Base-by-base conservation (phyloP, 2,113 vertebrate genomes). In the Corythoichthys haematopterus region DNA sequence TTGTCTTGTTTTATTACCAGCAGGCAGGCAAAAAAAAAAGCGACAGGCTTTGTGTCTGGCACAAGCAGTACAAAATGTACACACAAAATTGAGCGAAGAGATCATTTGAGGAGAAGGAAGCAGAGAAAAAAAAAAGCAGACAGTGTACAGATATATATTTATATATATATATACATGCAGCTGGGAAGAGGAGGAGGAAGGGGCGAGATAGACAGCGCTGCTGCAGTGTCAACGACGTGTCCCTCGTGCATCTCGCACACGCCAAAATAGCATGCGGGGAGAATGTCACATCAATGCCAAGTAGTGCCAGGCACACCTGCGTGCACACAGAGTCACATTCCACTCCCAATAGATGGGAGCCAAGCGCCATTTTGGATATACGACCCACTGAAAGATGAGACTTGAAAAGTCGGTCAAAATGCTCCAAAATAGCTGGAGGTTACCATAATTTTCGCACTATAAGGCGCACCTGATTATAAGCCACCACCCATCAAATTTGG, bases 151-250 rank as follows among this genome's bases (percentile, higher is more conserved):
- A 45, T 9, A 36, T 14, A 45, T 53, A 74, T 65, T 75, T 70
- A 73, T 40, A 36, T 46, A 6, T 33, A 45, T 9, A 36, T 14
- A 36, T 53, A 74, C 65, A 77, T 69, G 73, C 13, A 15, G 45
- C 20, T 11, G 52, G 20, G 48, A 40, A 12, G 40, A 64, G 66
- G 55, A 64, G 61, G 62, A 75, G 66, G 66, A 68, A 16, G 43
- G 33, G 16, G 33, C 38, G 74, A 81, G 76, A 66, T 6, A 80
- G 80, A 83, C 79, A 77, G 70, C 63, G 74, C 33, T 75, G 72
- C 83, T 75, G 87, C 81, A 79, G 84, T 81, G 75, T 80, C 78
- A 83, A 86, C 81, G 83, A 77, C 85, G 74, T 81, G 87, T 84
- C 80, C 81, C 81, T 69, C 69, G 68, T 35, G 67, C 80, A 75